phyloP scores from a whole-genome alignment of 1,140 invertebrate species.

The Ooceraea biroi region DNA sequence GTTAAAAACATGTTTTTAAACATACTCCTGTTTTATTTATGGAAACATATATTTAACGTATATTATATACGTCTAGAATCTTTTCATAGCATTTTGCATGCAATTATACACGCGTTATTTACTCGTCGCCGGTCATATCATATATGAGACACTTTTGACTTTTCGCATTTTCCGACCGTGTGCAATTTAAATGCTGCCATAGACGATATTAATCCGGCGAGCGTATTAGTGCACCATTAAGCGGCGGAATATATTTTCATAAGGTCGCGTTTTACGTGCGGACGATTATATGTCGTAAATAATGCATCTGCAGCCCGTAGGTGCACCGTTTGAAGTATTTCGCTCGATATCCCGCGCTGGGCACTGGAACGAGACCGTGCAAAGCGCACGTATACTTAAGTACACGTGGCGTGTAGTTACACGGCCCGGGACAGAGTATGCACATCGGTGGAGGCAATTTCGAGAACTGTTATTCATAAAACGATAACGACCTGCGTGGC shows the following conservation, averaged over 20 bases:
- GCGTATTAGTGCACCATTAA: slow-evolving; percentile 31
- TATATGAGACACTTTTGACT: background rate
- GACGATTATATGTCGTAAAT: slow-evolving; percentile 46
- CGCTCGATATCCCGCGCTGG: slow-evolving; percentile 50
- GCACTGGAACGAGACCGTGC: slow-evolving; percentile 37
- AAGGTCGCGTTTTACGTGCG: slow-evolving; percentile 44
- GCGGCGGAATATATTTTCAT: slow-evolving; percentile 42
- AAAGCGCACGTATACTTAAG: slow-evolving; percentile 54
- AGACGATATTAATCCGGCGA: slow-evolving; percentile 31
- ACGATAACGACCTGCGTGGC: slow-evolving; percentile 72
- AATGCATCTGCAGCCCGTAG: slow-evolving; percentile 42
- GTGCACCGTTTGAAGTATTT: slow-evolving; percentile 66
- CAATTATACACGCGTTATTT: background rate
- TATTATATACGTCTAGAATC: background rate
- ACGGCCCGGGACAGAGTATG: slow-evolving; percentile 24
- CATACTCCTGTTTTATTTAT: too few relatives aligned
- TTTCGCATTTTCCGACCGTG: background rate
- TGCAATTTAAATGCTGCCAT: background rate
- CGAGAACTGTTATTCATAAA: slow-evolving; percentile 76
- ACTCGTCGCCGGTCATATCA: background rate
- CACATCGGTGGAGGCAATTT: slow-evolving; percentile 67
- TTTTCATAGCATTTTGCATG: background rate
- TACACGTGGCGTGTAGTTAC: slow-evolving; percentile 40
- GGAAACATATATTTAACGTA: background rate
- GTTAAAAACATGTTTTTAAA: background rate